Evolutionary conservation across 2,888 invertebrate species (phyloP).

Genomic region (Hetaerina titia): DNA sequence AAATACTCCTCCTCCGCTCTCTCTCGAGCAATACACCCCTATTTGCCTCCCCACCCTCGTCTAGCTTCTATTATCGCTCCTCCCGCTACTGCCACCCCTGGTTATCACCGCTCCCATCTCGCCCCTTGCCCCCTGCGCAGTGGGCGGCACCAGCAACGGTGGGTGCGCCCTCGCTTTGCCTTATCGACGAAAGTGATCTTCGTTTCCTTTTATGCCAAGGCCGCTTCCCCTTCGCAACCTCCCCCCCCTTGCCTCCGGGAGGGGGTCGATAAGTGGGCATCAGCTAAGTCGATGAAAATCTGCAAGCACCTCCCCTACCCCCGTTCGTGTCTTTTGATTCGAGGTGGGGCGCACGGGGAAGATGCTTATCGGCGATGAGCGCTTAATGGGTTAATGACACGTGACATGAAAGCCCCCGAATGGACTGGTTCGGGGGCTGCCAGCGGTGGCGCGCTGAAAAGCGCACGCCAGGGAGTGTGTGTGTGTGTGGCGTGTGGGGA

Average conservation of each 20-base stretch:
- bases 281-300: constrained; percentile 49
- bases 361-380: constrained; percentile 38
- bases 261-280: constrained; percentile 53
- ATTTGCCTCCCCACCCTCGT: neutral
- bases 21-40: neutral
- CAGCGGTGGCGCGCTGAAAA: neutral
- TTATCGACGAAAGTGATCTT: neutral
- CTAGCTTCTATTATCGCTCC: too few relatives aligned
- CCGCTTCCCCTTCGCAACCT: neutral
- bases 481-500: neutral
- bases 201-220: neutral
- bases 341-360: neutral
- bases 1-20: neutral
- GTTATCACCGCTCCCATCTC: too few relatives aligned
- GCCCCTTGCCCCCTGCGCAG: neutral
- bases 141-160: neutral
- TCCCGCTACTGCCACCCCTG: too few relatives aligned
- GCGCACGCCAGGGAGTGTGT: neutral
- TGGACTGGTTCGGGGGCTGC: neutral
- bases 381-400: constrained; percentile 52
- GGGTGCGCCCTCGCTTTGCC: neutral
- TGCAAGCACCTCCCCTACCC: neutral
- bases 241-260: neutral
- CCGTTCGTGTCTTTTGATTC: neutral
- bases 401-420: constrained; percentile 40